Base-by-base conservation (phyloP, 2,888 invertebrate species). In the Thalpophila matura region DNA sequence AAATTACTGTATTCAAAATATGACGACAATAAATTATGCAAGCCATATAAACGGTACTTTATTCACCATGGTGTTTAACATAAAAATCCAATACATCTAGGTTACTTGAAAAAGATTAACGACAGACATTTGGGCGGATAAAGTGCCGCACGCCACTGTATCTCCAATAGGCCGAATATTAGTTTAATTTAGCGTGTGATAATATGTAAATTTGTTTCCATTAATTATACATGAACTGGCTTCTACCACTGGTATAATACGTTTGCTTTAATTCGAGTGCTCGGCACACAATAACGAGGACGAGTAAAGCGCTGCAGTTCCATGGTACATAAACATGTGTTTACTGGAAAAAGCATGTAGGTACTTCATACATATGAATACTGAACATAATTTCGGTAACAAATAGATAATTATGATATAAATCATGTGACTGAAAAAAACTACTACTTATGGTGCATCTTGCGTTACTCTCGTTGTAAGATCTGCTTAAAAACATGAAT, bases 101-200 rank as follows among this genome's bases (percentile, higher is more conserved):
- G 60, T 61, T 65, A 74, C 59, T 46, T 63, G 62, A 47, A 72
- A 65, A 67, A 59, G 47, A 61, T 53, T 56, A 60, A 60, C 55
- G 62, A 57, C 55, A 51, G 49, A n/a, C 38, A 35, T 42, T 46
- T 31, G 10, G 53, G 29, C 31, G 45, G 46, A 63, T 46, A 56
- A 37, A 66, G 31, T 58, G 16, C 22, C 45, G 55, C 69, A 70
- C 51, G 67, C 71, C 47, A 70, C 46, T 56, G 50, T 63, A 69
- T 74, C 70, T 74, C 70, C 77, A 74, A 74, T 80, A 77, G 70
- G 65, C 69, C 49, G 74, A 83, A 81, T 83, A 83, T 84, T 84
- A 86, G 86, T 87, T 86, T 83, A 89, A 90, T 89, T 86, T 86
- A 70, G 86, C 86, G 82, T 87, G 84, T 86, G 87, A 88, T 90